phyloP scores from a whole-genome alignment of 2,888 invertebrate species.

The Rhagium mordax region DNA sequence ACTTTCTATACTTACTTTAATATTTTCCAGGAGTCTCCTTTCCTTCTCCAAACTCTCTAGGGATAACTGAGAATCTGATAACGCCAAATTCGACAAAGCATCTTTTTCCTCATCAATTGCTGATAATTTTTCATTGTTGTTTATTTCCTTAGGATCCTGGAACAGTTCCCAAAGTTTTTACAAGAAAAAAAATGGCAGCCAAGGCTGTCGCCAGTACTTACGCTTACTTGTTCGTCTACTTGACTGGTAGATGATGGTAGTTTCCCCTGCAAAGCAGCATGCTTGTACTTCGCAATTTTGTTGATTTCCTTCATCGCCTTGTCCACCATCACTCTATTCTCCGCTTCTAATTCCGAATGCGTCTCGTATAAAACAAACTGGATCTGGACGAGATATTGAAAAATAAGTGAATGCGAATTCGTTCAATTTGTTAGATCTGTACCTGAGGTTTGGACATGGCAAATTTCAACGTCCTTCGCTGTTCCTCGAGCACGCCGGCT shows the following conservation, averaged over 20 bases:
- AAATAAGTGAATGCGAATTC: no score
- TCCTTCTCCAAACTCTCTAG: neutral
- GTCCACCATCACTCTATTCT: constrained; percentile 82
- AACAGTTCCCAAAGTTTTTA: no score
- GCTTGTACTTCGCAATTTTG: constrained; percentile 79
- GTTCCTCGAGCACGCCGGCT: constrained; percentile 81
- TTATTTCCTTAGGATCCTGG: constrained; percentile 59
- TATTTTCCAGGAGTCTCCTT: neutral
- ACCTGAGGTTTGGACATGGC: constrained; percentile 87
- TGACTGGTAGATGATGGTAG: constrained; percentile 27
- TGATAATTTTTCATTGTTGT: constrained; percentile 59
- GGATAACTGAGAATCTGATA: neutral
- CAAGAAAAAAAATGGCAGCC: no score
- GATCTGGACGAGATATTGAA: constrained; percentile 73
- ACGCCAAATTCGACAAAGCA: neutral
- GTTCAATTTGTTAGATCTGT: constrained; percentile 10
- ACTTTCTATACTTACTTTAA: neutral
- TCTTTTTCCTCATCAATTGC: constrained; percentile 5
- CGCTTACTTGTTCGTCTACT: constrained; percentile 2
- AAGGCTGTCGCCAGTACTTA: neutral
- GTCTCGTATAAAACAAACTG: constrained; percentile 88
- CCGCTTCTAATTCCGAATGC: constrained; percentile 83
- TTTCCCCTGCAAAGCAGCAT: constrained; percentile 71
- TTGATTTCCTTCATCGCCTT: constrained; percentile 81
- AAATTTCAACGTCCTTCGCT: constrained; percentile 80